Evolutionary conservation across 2,888 invertebrate genomes (phyloP), one percentile per base, ranked within the genome.

Genomic region (Bursaphelenchus okinawaensis): DNA sequence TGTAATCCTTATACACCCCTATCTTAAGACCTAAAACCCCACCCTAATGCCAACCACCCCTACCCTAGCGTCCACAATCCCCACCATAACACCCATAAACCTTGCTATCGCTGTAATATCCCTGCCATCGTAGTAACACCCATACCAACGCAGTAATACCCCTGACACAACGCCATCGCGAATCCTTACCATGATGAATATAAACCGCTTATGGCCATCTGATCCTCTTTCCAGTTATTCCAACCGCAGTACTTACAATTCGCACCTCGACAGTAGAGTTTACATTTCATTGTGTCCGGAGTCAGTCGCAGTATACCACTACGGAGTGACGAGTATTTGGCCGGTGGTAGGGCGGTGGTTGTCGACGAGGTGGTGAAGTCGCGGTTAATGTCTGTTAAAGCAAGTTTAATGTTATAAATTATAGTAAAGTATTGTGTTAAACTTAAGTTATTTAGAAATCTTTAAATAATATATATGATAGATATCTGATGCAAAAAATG

Each of bases 101-200:
- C n/a, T n/a, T n/a, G n/a, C n/a, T n/a, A n/a, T n/a, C n/a, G n/a
- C n/a, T n/a, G n/a, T n/a, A n/a, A n/a, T n/a, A n/a, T n/a, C n/a
- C n/a, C n/a, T n/a, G n/a, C n/a, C n/a, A n/a, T n/a, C n/a, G n/a
- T n/a, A n/a, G n/a, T n/a, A n/a, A n/a, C n/a, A n/a, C n/a, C n/a
- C n/a, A n/a, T n/a, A n/a, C n/a, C n/a, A n/a, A n/a, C n/a, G n/a
- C n/a, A n/a, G n/a, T n/a, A n/a, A n/a, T n/a, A n/a, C n/a, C n/a
- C n/a, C n/a, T n/a, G n/a, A n/a, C n/a, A n/a, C n/a, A n/a, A n/a
- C n/a, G n/a, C n/a, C n/a, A n/a, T n/a, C n/a, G n/a, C n/a, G n/a
- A n/a, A n/a, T n/a, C 26, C 86, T 86, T 83, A 91, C 92, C 92
- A 92, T 76, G 90, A 89, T 0, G 92, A 92, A 83, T 89, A 92